Conservation (phyloP, 1,140 invertebrate species). For the Capitella teleta region DNA sequence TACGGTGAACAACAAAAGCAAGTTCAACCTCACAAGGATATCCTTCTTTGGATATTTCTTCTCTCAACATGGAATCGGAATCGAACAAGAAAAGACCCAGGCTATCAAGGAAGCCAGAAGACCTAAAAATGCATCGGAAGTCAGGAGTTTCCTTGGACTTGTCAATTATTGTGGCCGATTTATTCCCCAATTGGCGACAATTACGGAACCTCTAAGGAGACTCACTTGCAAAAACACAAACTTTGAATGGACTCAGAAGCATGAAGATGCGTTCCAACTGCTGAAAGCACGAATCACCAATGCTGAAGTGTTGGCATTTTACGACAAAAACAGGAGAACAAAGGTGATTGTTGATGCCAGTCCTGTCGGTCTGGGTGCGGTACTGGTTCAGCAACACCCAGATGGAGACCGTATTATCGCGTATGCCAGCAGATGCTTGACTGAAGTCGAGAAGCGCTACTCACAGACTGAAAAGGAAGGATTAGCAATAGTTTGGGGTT, state of each 20-base stretch:
- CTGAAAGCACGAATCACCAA: conserved; percentile 14
- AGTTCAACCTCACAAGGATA: not conserved
- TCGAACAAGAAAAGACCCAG: not conserved
- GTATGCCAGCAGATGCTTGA: conserved; percentile 16
- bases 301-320: not conserved
- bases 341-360: not conserved
- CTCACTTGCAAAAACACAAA: no score
- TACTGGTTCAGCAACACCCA: not conserved
- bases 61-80: not conserved
- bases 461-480: conserved; percentile 40
- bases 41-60: not conserved
- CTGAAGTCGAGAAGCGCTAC: conserved; percentile 23
- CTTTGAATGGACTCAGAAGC: not conserved
- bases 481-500: conserved; percentile 35
- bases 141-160: conserved; percentile 6
- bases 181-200: not conserved
- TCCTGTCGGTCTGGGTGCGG: not conserved
- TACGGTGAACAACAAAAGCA: conserved; percentile 1
- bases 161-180: conserved; percentile 6
- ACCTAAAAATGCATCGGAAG: not conserved
- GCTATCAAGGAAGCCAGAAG: not conserved
- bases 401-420: not conserved
- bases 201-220: not conserved
- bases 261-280: conserved; percentile 14
- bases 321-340: not conserved